These are phyloP conservation scores for Myiagra hebetior DNA, from an alignment of 2,113 vertebrate genomes.

Conservation along the genomic window DNA sequence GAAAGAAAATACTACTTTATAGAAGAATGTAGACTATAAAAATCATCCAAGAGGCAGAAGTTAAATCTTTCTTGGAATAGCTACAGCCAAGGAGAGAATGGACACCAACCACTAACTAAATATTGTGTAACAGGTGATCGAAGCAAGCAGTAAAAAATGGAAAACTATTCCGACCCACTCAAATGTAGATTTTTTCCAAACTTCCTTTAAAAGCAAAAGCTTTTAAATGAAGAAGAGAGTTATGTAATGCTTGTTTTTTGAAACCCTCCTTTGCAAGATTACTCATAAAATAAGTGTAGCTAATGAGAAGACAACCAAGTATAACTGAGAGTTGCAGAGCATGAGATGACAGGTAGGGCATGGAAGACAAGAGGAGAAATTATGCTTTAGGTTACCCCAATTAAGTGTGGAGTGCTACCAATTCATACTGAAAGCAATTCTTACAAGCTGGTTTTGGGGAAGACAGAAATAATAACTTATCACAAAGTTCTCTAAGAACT, in stretches of 20 bases:
- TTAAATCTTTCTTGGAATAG: constrained; percentile 21
- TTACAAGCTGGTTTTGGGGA: neutral
- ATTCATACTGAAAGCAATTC: neutral
- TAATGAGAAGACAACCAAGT: neutral
- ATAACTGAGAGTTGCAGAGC: neutral
- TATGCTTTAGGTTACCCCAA: neutral
- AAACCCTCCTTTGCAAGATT: neutral
- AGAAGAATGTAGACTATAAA: constrained; percentile 49
- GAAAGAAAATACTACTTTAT: constrained; percentile 48
- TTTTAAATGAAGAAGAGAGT: neutral
- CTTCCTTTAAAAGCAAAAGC: neutral
- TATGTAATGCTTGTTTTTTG: neutral
- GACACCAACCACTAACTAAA: neutral
- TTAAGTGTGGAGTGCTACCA: neutral
- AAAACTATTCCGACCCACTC: neutral
- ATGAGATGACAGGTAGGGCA: neutral
- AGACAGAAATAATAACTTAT: neutral
- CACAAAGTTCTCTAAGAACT: neutral
- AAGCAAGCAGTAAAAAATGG: neutral
- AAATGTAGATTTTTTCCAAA: neutral
- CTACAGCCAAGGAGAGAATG: neutral
- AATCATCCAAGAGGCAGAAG: constrained; percentile 26
- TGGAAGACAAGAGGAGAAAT: neutral
- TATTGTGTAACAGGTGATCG: neutral
- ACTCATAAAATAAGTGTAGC: neutral